phyloP scores from a whole-genome alignment of 2,113 vertebrate species.

The Ophthalmolycus amberensis region DNA sequence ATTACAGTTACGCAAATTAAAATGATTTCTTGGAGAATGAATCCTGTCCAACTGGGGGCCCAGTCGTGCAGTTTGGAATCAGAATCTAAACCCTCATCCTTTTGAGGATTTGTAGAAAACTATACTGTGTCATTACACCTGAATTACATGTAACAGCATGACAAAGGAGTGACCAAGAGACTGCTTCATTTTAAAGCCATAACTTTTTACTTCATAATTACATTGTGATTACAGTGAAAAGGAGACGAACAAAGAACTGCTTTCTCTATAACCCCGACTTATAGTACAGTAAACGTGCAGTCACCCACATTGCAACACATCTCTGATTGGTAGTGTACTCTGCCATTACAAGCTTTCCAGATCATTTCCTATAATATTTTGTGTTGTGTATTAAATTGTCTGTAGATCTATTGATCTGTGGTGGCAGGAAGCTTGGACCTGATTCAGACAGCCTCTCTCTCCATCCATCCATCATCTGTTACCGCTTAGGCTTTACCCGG shows the following conservation, averaged over 20 bases:
- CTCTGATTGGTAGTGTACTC: neutral
- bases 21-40: constrained; percentile 24
- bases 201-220: neutral
- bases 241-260: neutral
- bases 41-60: neutral
- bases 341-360: too few species aligned
- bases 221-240: neutral
- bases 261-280: neutral
- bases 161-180: neutral
- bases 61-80: neutral
- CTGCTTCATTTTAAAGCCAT: neutral
- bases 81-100: neutral
- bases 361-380: neutral
- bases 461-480: neutral
- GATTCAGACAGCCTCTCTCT: neutral
- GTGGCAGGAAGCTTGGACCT: neutral
- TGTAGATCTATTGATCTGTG: neutral
- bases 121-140: neutral
- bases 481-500: neutral
- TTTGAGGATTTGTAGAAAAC: neutral
- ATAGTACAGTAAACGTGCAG: neutral
- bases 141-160: neutral
- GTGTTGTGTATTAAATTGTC: neutral
- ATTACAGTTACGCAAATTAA: constrained; percentile 39
- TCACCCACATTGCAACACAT: neutral